phyloP scores from a whole-genome alignment of 2,113 vertebrate species.

The Tamias sibiricus region DNA sequence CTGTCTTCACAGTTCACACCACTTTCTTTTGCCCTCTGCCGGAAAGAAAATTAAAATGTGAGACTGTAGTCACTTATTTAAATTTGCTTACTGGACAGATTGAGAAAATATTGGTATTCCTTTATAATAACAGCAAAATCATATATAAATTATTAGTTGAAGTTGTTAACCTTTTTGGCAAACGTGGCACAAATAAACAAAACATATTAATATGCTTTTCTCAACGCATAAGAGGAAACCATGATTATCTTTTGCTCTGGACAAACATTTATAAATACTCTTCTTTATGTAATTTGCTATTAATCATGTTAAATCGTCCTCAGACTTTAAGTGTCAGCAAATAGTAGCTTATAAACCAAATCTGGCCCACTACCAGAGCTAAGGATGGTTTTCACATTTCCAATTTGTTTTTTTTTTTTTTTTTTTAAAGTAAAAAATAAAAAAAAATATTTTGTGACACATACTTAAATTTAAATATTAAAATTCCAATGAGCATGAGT shows the following conservation, averaged over 20 bases:
- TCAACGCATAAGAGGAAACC: not conserved
- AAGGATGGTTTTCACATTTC: not conserved
- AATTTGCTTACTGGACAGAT: slow-evolving; percentile 59
- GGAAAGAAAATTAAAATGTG: slow-evolving; percentile 71
- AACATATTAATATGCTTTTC: not conserved
- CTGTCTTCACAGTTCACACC: not conserved
- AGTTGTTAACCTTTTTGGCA: slow-evolving; percentile 34
- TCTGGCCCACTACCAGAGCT: not conserved
- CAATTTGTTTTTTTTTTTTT: not conserved
- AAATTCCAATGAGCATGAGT: not conserved
- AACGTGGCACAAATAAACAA: not conserved
- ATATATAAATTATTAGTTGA: slow-evolving; percentile 53
- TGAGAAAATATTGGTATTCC: slow-evolving; percentile 74
- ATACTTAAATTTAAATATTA: not conserved
- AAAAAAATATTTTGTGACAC: not conserved
- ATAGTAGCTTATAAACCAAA: not conserved
- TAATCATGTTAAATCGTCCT: not conserved
- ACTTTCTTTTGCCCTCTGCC: slow-evolving; percentile 72
- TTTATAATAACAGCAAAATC: slow-evolving; percentile 37
- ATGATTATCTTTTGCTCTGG: not conserved
- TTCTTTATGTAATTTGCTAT: not conserved
- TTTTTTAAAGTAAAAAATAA: not conserved
- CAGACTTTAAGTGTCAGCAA: not conserved
- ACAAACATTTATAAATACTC: not conserved
- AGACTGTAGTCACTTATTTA: slow-evolving; percentile 63